Evolutionary conservation across 2,888 invertebrate genomes (phyloP), one percentile per base, ranked within the genome.

Genomic region (Blastobasis adustella): DNA sequence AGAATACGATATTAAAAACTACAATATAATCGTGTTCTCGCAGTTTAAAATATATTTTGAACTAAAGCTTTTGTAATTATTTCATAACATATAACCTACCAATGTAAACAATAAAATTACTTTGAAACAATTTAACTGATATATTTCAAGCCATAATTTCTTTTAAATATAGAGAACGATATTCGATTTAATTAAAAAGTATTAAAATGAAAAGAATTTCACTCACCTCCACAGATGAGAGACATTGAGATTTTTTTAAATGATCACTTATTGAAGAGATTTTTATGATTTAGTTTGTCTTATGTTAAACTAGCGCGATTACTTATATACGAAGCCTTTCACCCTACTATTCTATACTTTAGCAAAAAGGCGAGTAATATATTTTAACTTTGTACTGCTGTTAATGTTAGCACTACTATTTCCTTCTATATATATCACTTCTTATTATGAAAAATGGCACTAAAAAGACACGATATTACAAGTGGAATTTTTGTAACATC

Each of bases 221-320:
- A 84, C 87, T 87, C 70, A 88, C 87, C 87, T 83, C 87, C 84
- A 67, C 86, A 86, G 61, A 88, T 79, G 37, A 88, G 71, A 75
- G 87, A 85, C 87, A 88, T 88, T 65, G 68, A 63, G 71, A 65
- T 67, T 63, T 59, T 65, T 62, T 71, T 66, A 2, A 23, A 23
- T 23, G 1, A 23, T 70, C 62, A 59, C 70, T 67, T 61, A 61
- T 67, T 63, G 63, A 55, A 63, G 66, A 65, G 61, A 60, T 62
- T 59, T 60, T 60, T 58, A 23, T 59, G 42, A 55, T 46, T 52
- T 61, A 57, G 57, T 23, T 2, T 47, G 51, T 58, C 63, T 66
- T 65, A 63, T 42, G 6, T 42, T n/a, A 81, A 79, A 66, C 84
- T 87, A 88, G 84, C 86, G 76, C 65, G 65, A 66, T 82, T 84